phyloP scores from a whole-genome alignment of 2,888 invertebrate genomes.

The Sinhomidia bicolor region DNA sequence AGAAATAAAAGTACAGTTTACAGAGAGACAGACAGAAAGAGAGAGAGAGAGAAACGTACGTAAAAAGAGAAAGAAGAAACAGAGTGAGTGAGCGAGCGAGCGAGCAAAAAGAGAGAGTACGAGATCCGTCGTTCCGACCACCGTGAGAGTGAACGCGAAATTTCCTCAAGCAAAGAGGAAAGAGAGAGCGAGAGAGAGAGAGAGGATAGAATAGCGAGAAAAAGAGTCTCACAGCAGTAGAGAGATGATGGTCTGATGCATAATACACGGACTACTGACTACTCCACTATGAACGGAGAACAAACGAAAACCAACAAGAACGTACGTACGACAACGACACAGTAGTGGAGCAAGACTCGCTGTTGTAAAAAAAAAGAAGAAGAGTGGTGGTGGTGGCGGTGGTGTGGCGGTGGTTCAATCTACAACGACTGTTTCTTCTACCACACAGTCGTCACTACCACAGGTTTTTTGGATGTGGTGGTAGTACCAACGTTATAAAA shows the following conservation, averaged over 20 bases:
- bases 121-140: conserved; percentile 30
- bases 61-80: conserved; percentile 11
- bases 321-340: background rate
- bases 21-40: conserved; percentile 11
- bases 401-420: too few species aligned
- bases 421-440: conserved; percentile 12
- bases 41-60: conserved; percentile 4
- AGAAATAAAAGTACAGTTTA: background rate
- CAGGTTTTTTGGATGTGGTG: background rate
- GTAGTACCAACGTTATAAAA: background rate
- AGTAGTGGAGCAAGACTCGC: background rate
- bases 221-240: conserved; percentile 10
- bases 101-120: background rate
- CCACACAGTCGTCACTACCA: conserved; percentile 10
- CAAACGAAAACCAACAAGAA: conserved; percentile 39
- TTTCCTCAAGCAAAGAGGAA: conserved; percentile 21
- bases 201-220: conserved; percentile 7
- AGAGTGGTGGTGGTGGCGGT: too few species aligned
- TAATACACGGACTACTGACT: conserved; percentile 36
- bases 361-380: background rate
- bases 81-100: too few species aligned
- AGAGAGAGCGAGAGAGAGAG: background rate
- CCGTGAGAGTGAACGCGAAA: conserved; percentile 38
- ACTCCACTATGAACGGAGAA: conserved; percentile 1
- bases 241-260: conserved; percentile 4